phyloP scores from a whole-genome alignment of 2,113 vertebrate species.

The Oreochromis niloticus region DNA sequence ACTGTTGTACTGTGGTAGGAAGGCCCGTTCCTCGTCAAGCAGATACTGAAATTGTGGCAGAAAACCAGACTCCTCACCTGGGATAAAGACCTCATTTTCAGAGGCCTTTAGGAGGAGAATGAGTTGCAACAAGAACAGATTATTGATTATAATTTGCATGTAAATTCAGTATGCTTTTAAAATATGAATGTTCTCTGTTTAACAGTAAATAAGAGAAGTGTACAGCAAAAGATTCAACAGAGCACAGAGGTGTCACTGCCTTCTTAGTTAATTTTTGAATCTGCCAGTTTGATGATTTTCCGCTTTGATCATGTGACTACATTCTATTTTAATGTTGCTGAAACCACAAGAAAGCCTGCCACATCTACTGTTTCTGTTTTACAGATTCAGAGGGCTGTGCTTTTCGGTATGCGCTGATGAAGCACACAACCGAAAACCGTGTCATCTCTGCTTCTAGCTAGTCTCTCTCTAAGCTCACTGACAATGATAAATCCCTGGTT shows the following conservation, averaged over 20 bases:
- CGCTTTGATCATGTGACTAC: neutral
- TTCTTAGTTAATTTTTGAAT: neutral
- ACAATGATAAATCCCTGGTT: neutral
- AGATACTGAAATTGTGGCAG: neutral
- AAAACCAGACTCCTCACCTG: conserved; percentile 12
- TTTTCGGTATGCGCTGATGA: neutral
- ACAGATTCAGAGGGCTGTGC: neutral
- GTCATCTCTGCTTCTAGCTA: neutral
- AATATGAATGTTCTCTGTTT: neutral
- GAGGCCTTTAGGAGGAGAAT: conserved; percentile 20
- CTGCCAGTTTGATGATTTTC: neutral
- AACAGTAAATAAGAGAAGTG: neutral
- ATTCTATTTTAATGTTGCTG: neutral
- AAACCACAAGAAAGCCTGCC: conserved; percentile 6
- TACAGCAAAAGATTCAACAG: neutral
- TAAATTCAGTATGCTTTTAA: neutral
- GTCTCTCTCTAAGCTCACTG: neutral
- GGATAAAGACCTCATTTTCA: conserved; percentile 6
- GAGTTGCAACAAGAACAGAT: neutral
- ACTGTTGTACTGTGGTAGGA: neutral
- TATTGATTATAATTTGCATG: neutral
- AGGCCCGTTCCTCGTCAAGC: neutral
- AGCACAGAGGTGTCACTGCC: neutral
- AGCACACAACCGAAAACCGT: fast-evolving
- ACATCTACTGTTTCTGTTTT: neutral